A percentile compares a stretch with the other conserved stretches of the same genome.
These are phyloP conservation scores for Ciconia nigra DNA, from an alignment of 2,797 vertebrate genomes.

Conservation along the genomic window DNA sequence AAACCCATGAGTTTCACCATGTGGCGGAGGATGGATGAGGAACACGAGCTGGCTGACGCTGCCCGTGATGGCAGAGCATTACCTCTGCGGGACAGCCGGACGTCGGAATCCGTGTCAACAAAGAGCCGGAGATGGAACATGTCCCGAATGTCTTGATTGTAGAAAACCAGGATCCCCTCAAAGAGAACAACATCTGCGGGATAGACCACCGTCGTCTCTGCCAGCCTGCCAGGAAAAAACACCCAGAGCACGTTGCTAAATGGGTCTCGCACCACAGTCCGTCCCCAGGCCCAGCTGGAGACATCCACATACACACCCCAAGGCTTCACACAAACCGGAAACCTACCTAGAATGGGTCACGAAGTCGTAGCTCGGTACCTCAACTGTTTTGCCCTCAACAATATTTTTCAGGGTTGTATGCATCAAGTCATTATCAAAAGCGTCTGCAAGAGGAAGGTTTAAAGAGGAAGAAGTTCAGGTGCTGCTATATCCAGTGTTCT, in stretches of 20 bases:
- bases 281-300: neutral
- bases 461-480: neutral
- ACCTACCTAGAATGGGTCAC: conserved; percentile 94
- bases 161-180: conserved; percentile 96
- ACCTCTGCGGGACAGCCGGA: conserved; percentile 84
- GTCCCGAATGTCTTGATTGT: conserved; percentile 90
- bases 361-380: conserved; percentile 94
- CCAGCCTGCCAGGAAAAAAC: conserved; percentile 75
- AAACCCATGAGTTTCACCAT: neutral
- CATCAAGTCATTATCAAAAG: conserved; percentile 96
- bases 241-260: neutral
- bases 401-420: conserved; percentile 89
- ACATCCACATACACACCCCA: fast-evolving
- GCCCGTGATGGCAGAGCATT: fast-evolving
- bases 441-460: conserved; percentile 75
- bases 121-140: conserved; percentile 99
- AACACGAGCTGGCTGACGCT: fast-evolving
- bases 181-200: conserved; percentile 94
- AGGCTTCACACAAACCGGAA: neutral
- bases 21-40: fast-evolving
- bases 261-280: fast-evolving
- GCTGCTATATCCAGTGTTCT: neutral
- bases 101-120: conserved; percentile 95
- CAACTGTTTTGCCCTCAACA: conserved; percentile 87
- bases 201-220: conserved; percentile 88